phyloP scores from a whole-genome alignment of 2,888 invertebrate species.

The Apomyelois bistriatella region DNA sequence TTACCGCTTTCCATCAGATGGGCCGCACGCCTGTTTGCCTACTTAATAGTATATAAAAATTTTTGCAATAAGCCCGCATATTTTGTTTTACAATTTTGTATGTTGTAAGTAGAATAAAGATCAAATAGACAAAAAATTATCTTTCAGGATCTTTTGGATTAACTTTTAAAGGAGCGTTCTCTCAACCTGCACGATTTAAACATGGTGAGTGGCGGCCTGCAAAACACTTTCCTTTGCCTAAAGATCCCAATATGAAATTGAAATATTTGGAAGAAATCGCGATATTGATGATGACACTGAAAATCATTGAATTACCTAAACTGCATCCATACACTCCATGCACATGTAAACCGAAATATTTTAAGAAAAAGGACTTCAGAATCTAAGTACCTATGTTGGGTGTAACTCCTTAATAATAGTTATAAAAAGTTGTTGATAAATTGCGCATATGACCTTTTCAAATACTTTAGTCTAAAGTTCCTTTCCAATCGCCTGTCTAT shows the following conservation, averaged over 20 bases:
- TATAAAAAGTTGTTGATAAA: too few species aligned
- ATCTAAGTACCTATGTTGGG: slow-evolving; percentile 1
- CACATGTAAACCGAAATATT: slow-evolving; percentile 37
- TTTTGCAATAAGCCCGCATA: too few species aligned
- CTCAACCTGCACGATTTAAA: slow-evolving; percentile 74
- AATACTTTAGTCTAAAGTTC: too few species aligned
- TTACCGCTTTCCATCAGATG: too few species aligned
- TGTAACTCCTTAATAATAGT: neutral
- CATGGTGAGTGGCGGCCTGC: slow-evolving; percentile 70
- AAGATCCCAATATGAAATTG: slow-evolving; percentile 54
- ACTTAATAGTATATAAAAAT: too few species aligned
- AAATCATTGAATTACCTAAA: slow-evolving; percentile 43
- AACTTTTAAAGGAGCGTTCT: slow-evolving; percentile 73
- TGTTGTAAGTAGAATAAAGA: too few species aligned
- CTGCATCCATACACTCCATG: slow-evolving; percentile 42
- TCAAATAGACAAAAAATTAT: too few species aligned
- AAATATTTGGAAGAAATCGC: slow-evolving; percentile 57
- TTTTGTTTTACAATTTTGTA: too few species aligned
- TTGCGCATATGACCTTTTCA: too few species aligned
- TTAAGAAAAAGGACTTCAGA: slow-evolving; percentile 26
- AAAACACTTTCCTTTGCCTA: slow-evolving; percentile 48
- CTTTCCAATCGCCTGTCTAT: too few species aligned
- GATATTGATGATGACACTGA: slow-evolving; percentile 38
- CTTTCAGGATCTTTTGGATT: slow-evolving; percentile 75
- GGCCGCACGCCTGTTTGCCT: too few species aligned